Evolutionary conservation across 2,113 vertebrate genomes (phyloP), one percentile per base, ranked within the genome.

Genomic region (Tragelaphus strepsiceros): DNA sequence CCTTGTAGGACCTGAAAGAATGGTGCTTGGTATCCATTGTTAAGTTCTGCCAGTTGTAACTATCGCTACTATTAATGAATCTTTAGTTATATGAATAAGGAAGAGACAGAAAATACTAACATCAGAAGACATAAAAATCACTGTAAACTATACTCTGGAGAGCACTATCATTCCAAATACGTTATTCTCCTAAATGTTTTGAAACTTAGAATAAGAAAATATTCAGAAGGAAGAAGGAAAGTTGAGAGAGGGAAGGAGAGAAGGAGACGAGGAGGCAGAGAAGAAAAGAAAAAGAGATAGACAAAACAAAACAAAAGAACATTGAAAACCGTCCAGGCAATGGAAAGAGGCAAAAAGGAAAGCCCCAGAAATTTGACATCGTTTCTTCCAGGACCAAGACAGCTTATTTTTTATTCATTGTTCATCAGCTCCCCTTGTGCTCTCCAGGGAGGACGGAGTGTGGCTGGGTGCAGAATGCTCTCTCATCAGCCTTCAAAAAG

Each of bases 301-400:
- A 71, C 3, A 35, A 11, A 85, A 85, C 3, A 62, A 32, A 43
- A 81, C 39, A 13, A 24, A 67, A 67, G 8, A 62, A 92, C 54
- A 88, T 19, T 49, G 54, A n/a, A 89, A 96, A 24, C 16, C 32
- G 32, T 88, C 71, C 82, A 83, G 85, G 77, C 56, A 91, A 12
- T 7, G 28, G 32, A 32, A 74, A 93, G 16, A 93, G 32, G 95
- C 87, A 94, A 96, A 98, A 84, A 98, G 98, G 98, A 98, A 98
- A 97, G 95, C 94, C 97, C 97, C 95, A 92, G 96, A 97, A 98
- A 91, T 93, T 93, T 95, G 86, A 83, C 77, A 87, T 64, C 0
- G 12, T 85, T 95, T 88, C 49, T 97, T 49, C 11, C 6, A 87
- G 43, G 78, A 92, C 85, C 82, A 88, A 91, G 74, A 81, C 54